Evolutionary conservation across 2,797 vertebrate genomes (phyloP), one percentile per base, ranked within the genome.

Genomic region (Sparidentex hasta): DNA sequence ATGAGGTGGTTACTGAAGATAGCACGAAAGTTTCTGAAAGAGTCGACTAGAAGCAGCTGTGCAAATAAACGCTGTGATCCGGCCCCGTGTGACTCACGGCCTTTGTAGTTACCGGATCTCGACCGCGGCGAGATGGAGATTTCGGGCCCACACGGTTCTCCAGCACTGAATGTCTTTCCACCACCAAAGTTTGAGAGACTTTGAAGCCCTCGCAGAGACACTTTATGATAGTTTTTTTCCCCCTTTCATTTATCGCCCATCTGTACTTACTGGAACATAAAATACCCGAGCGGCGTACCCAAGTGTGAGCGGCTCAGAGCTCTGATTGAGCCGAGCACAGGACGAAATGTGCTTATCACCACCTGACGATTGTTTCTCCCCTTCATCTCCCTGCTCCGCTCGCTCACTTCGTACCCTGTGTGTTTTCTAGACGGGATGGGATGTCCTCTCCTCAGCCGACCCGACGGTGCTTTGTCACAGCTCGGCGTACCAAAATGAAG

Each of bases 401-500:
- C 44, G 46, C 67, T 38, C 48, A 58, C 7, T 33, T 8, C 73
- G 64, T 14, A 69, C 27, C 27, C 25, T 69, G 65, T 65, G 44
- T 65, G 64, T 80, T 74, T 71, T 46, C 50, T 74, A 14, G 71
- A 59, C 7, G 41, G 25, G 47, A 17, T 27, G 79, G 74, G 55
- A 73, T 58, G 58, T 64, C 65, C 57, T 80, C 79, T 81, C 64
- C 54, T 63, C 80, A 2, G 0, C 11, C 9, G 74, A 71, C 77
- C 51, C 59, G 1, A 11, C 1, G 33, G 57, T 71, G 21, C 78
- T 87, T 68, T 78, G 69, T 86, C 80, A 17, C 48, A n/a, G 64
- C 38, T 38, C 38, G 38, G 38, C 38, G 38, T 38, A 11, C 38
- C 27, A 85, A 75, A 82, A 88, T 74, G 1, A 62, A 83, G 65